Conservation (phyloP, 1,140 invertebrate species). For the Calycopis cecrops region DNA sequence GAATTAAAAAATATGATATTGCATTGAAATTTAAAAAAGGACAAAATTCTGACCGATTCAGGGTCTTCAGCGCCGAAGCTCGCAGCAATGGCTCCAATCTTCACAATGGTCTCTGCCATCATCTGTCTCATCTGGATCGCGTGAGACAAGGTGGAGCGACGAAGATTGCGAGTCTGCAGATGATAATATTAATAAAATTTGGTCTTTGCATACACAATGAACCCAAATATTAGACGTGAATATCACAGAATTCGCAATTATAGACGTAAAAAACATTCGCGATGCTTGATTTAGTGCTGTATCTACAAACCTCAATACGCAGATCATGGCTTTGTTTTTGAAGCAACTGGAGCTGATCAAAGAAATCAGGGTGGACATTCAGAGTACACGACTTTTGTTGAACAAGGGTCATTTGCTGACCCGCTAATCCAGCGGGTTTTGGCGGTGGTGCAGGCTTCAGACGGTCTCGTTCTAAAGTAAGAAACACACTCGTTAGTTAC, state of each 20-base stretch:
- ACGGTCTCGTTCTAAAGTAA: slow-evolving; percentile 82
- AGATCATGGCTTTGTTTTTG: slow-evolving; percentile 94
- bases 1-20: no score
- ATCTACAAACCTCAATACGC: slow-evolving; percentile 83
- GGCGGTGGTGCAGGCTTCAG: slow-evolving; percentile 90
- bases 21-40: no score
- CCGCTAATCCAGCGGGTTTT: slow-evolving; percentile 85
- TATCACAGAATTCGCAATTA: slow-evolving; percentile 1
- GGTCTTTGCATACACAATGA: background rate
- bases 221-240: no score
- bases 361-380: slow-evolving; percentile 87
- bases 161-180: slow-evolving; percentile 81
- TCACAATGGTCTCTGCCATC: slow-evolving; percentile 91
- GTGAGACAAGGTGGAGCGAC: slow-evolving; percentile 92
- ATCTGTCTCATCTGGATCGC: slow-evolving; percentile 93
- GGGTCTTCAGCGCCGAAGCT: slow-evolving; percentile 51
- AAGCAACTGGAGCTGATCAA: slow-evolving; percentile 87
- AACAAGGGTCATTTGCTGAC: slow-evolving; percentile 70
- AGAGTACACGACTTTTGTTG: slow-evolving; percentile 59
- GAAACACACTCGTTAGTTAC: slow-evolving; percentile 13
- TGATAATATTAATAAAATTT: slow-evolving; percentile 23
- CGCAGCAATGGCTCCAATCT: slow-evolving; percentile 81
- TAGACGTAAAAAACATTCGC: slow-evolving; percentile 17
- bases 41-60: slow-evolving; percentile 41
- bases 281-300: slow-evolving; percentile 4